Evolutionary conservation across 2,888 invertebrate genomes (phyloP), one percentile per base, ranked within the genome.

Genomic region (Eristalis intricaria): DNA sequence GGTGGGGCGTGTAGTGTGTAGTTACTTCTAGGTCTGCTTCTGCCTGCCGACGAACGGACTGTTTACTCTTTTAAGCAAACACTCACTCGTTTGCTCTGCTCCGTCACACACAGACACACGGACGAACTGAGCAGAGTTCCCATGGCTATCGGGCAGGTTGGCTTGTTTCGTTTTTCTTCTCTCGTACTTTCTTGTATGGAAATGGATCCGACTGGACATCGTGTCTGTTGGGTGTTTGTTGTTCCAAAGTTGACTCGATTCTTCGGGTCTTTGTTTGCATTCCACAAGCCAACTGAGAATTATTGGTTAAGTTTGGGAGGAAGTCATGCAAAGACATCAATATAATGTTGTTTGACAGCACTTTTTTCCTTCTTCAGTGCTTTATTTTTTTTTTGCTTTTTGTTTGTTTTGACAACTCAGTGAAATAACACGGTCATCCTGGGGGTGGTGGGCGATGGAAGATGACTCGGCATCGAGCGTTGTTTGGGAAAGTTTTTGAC

Each of bases 241-340:
- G 78, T 86, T 86, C 66, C 78, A 83, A 86, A 86, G 83, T 86
- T 82, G 79, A 38, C 75, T 75, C 66, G 19, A 22, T 79, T 83
- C 83, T 79, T 66, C 13, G n/a, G 38, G 23, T 69, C 71, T 75
- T 66, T 86, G 78, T 86, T 86, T 86, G 78, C 83, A 63, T 75
- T 77, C 65, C 58, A 23, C 35, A 61, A 63, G 78, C 74, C 74
- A 74, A 78, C 70, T 50, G 78, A 82, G 83, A 86, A 68, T 83
- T 86, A 83, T 86, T 83, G 78, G 82, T 60, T 75, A 75, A 69
- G 76, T 86, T 86, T 70, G 58, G 58, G 64, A 76, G 74, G 58
- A 70, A 83, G 86, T 86, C 86, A 83, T 86, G 70, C 82, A 82
- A 86, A 70, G 82, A 86, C 85, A 86, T 86, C 85, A 74, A 77